Evolutionary conservation across 2,113 vertebrate genomes (phyloP).

Genomic region (Lamprotornis superbus): DNA sequence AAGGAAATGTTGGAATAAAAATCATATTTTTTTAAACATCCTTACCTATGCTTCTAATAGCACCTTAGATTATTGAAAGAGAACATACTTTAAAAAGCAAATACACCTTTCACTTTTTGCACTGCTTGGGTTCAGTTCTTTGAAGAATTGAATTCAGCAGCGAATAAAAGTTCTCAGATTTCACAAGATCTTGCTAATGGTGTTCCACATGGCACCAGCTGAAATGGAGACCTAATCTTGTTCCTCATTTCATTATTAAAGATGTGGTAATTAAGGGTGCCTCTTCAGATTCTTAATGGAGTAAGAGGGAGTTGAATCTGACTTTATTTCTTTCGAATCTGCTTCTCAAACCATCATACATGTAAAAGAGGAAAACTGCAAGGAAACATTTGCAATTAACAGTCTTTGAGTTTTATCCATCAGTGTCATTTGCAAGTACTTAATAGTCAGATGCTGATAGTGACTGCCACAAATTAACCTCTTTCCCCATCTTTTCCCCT

Average conservation of each 20-base stretch:
- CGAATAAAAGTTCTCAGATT: neutral
- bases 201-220: neutral
- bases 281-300: neutral
- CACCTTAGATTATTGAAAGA: conserved; percentile 3
- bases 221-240: neutral
- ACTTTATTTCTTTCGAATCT: neutral
- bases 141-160: neutral
- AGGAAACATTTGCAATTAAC: neutral
- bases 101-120: neutral
- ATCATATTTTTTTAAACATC: neutral
- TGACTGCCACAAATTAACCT: neutral
- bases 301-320: neutral
- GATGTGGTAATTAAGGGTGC: neutral
- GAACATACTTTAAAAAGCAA: neutral
- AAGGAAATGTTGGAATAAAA: neutral
- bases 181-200: neutral
- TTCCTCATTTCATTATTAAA: neutral
- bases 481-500: neutral
- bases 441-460: neutral
- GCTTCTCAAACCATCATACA: neutral
- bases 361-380: neutral
- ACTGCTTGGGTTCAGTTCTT: neutral
- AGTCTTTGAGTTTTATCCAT: neutral
- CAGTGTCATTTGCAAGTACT: neutral
- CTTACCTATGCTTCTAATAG: neutral